A percentile compares a stretch with the other conserved stretches of the same genome.
Conservation (phyloP, 1,140 invertebrate species). For the Bombus terrestris region DNA sequence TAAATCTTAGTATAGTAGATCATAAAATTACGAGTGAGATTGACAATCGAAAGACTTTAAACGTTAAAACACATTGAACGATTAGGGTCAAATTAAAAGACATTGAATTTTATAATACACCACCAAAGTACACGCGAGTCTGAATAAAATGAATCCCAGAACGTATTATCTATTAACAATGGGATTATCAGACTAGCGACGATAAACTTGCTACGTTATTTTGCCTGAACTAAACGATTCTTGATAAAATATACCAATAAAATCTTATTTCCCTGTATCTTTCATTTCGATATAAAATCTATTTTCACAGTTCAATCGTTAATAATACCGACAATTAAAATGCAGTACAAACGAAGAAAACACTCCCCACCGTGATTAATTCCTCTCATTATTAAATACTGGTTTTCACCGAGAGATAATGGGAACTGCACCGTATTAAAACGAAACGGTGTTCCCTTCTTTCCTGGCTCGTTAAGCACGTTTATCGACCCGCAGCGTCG, state of each 20-base stretch:
- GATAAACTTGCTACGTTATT: too few species aligned
- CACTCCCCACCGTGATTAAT: neutral
- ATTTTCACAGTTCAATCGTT: neutral
- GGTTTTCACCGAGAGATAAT: neutral
- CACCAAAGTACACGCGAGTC: too few species aligned
- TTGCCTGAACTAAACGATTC: too few species aligned
- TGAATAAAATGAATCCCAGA: too few species aligned
- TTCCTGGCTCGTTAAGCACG: constrained; percentile 15
- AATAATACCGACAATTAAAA: neutral
- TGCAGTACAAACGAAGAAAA: neutral
- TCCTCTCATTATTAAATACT: neutral
- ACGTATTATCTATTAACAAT: too few species aligned
- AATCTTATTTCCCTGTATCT: neutral
- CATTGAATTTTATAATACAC: neutral
- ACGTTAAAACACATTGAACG: too few species aligned
- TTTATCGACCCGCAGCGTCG: constrained; percentile 27
- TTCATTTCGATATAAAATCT: neutral
- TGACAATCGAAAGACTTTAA: neutral
- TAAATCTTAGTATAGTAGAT: neutral
- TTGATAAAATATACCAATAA: too few species aligned
- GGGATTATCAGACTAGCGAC: too few species aligned
- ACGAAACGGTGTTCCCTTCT: constrained; percentile 5
- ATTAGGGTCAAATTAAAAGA: neutral
- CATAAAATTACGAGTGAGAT: too few species aligned
- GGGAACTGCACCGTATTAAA: neutral